A percentile compares a stretch with the other conserved stretches of the same genome.
phyloP scores from a whole-genome alignment of 2,113 vertebrate species.

The Amblyopsis rosae region DNA sequence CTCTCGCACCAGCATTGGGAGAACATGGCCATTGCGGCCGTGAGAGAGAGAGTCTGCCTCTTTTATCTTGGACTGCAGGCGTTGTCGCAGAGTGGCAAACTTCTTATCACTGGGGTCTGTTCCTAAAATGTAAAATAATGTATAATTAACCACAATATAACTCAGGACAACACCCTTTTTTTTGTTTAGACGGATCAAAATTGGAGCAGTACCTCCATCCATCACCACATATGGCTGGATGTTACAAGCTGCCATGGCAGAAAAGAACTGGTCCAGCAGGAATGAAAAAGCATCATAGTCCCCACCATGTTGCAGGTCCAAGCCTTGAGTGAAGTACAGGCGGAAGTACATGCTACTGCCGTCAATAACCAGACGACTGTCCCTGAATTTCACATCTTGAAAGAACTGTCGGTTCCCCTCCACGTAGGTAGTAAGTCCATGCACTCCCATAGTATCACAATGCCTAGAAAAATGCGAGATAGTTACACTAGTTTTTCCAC shows the following conservation, averaged over 20 bases:
- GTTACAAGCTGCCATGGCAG: constrained; percentile 76
- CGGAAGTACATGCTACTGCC: constrained; percentile 87
- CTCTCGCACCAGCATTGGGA: constrained; percentile 82
- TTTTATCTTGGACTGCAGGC: constrained; percentile 82
- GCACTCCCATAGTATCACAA: constrained; percentile 83
- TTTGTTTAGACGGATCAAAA: background rate
- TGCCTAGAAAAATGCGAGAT: constrained; percentile 11
- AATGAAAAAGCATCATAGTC: constrained; percentile 84
- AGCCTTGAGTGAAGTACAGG: constrained; percentile 80
- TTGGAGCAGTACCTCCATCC: constrained; percentile 78
- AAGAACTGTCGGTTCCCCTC: constrained; percentile 82
- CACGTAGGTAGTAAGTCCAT: constrained; percentile 84
- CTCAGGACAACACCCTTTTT: too few species aligned
- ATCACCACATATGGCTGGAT: constrained; percentile 86
- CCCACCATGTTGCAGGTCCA: constrained; percentile 84
- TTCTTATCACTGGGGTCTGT: constrained; percentile 88
- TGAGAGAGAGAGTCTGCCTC: constrained; percentile 77
- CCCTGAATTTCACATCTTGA: constrained; percentile 78
- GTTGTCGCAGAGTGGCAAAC: constrained; percentile 79
- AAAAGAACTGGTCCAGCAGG: constrained; percentile 79
- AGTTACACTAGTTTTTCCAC: background rate
- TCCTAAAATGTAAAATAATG: constrained; percentile 58
- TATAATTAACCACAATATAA: background rate
- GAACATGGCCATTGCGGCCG: constrained; percentile 75
- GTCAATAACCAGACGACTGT: constrained; percentile 86